Percentiles rank a stretch among this genome's conserved stretches.
Conservation (phyloP, 2,888 invertebrate genomes). For the Heterodera filipjevi region DNA sequence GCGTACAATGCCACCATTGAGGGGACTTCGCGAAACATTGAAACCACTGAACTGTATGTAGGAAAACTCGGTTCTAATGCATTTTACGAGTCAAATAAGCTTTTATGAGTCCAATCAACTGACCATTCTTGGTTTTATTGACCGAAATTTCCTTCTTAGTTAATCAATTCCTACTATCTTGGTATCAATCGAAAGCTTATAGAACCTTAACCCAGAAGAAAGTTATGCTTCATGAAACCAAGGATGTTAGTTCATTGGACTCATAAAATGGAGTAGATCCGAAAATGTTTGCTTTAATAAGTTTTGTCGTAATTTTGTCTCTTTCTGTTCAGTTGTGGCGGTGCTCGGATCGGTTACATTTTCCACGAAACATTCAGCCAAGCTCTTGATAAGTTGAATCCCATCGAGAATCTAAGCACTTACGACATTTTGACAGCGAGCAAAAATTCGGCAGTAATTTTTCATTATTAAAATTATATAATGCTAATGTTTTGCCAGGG, state of each 20-base stretch:
- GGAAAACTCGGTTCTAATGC: too few relatives aligned
- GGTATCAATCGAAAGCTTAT: too few relatives aligned
- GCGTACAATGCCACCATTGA: conserved; percentile 98
- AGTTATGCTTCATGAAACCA: too few relatives aligned
- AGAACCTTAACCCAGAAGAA: too few relatives aligned
- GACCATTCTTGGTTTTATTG: too few relatives aligned
- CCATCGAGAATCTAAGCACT: conserved; percentile 82
- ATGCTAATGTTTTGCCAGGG: conserved; percentile 65
- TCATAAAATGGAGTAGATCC: too few relatives aligned
- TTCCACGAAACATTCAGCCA: conserved; percentile 98
- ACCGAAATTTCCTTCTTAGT: too few relatives aligned
- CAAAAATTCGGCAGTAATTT: conserved; percentile 85
- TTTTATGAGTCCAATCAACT: too few relatives aligned
- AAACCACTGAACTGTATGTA: conserved; percentile 84
- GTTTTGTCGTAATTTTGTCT: too few relatives aligned
- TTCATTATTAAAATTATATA: background rate
- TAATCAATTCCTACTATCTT: too few relatives aligned
- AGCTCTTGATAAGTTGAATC: conserved; percentile 91
- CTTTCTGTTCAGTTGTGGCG: conserved; percentile 75
- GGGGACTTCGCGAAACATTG: conserved; percentile 94
- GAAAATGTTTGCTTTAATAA: too few relatives aligned
- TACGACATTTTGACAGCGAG: conserved; percentile 98
- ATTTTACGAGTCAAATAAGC: too few relatives aligned
- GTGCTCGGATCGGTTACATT: conserved; percentile 98
- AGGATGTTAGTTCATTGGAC: background rate